Conservation (phyloP, 2,113 vertebrate species). For the Psittacula cyanocephala region DNA sequence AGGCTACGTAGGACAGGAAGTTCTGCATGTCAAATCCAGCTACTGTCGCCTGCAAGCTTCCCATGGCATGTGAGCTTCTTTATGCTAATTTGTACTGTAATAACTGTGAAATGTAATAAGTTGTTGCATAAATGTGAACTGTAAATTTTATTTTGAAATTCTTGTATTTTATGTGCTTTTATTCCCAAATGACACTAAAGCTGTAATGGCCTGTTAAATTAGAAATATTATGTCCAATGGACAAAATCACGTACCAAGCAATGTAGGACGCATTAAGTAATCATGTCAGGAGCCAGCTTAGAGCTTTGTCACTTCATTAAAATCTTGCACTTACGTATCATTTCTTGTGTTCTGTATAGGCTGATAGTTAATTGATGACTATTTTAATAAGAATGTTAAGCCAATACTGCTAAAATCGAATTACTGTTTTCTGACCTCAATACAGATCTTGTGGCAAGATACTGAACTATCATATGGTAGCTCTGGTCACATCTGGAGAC, state of each 20-base stretch:
- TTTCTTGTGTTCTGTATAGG: not conserved
- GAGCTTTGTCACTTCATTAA: not conserved
- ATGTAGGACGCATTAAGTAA: not conserved
- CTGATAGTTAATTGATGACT: not conserved
- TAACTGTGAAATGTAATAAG: not conserved
- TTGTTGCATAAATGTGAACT: not conserved
- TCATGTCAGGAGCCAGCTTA: not conserved
- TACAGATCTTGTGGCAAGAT: not conserved
- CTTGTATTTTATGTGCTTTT: conserved; percentile 31
- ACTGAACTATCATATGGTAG: not conserved
- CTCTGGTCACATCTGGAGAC: not conserved
- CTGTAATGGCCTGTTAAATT: conserved; percentile 33
- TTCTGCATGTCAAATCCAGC: not conserved
- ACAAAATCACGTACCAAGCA: conserved; percentile 1
- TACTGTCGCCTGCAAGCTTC: not conserved
- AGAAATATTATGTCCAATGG: not conserved
- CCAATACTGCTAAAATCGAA: not conserved
- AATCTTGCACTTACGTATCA: not conserved
- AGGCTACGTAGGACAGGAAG: not conserved
- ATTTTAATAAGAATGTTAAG: not conserved
- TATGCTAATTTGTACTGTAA: not conserved
- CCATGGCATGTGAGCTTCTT: not conserved
- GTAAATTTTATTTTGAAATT: conserved; percentile 25
- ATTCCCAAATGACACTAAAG: conserved; percentile 11
- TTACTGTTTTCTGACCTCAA: not conserved